A percentile compares a stretch with the other conserved stretches of the same genome.
Evolutionary conservation across 2,113 vertebrate genomes (phyloP).

Genomic region (Chiloscyllium plagiosum): DNA sequence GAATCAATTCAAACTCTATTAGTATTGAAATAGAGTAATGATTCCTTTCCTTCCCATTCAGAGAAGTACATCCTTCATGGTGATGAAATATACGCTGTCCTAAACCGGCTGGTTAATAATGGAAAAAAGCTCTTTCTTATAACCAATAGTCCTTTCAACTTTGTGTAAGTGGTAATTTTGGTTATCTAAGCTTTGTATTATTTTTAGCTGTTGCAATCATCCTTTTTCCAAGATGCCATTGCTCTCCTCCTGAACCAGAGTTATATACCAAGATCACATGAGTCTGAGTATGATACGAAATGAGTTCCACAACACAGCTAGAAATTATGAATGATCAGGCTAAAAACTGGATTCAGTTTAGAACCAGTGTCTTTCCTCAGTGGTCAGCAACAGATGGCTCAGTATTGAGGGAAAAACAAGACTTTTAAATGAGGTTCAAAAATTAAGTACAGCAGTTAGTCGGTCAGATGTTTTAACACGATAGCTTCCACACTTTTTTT

Average conservation of each 20-base stretch:
- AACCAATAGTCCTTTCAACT: slow-evolving; percentile 72
- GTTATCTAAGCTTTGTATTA: neutral
- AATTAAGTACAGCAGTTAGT: neutral
- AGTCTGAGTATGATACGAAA: neutral
- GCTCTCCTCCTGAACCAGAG: neutral
- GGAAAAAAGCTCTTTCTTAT: slow-evolving; percentile 74
- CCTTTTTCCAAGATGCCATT: neutral
- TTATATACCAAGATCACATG: neutral
- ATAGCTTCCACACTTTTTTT: neutral
- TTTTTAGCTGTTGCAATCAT: neutral
- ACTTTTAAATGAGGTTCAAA: neutral
- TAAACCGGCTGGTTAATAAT: slow-evolving; percentile 63
- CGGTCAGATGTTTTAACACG: neutral
- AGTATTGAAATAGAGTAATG: neutral
- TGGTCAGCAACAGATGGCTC: neutral
- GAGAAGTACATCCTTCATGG: slow-evolving; percentile 66
- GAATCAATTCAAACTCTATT: neutral
- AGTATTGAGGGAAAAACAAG: neutral
- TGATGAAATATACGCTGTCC: slow-evolving; percentile 64
- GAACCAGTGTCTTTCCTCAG: neutral
- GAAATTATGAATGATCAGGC: neutral
- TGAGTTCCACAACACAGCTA: neutral
- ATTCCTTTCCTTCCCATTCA: slow-evolving; percentile 38
- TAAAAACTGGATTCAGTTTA: neutral
- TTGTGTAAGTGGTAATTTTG: slow-evolving; percentile 58